A percentile compares a stretch with the other conserved stretches of the same genome.
phyloP scores from a whole-genome alignment of 2,797 vertebrate species.

The Sternarchorhynchus goeldii region DNA sequence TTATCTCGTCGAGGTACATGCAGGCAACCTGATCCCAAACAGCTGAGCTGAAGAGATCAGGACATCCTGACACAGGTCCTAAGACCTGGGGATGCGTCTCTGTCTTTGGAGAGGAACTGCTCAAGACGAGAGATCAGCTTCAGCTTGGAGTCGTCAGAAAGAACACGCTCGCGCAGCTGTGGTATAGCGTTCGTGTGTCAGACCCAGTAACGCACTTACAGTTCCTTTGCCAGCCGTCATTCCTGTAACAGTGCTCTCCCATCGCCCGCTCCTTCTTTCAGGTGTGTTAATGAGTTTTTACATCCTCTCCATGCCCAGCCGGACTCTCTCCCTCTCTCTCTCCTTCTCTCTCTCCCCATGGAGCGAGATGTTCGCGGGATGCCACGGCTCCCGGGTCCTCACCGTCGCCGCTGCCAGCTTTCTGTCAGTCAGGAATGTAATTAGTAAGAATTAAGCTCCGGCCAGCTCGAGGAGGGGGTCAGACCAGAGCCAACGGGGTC shows the following conservation, averaged over 20 bases:
- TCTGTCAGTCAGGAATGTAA: slow-evolving; percentile 95
- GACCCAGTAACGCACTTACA: not conserved
- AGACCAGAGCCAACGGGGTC: slow-evolving; percentile 81
- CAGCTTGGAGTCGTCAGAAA: too few species aligned
- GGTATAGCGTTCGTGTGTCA: not conserved
- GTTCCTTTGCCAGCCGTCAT: too few species aligned
- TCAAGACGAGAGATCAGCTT: not conserved
- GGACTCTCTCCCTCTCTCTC: slow-evolving; percentile 11
- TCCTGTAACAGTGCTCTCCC: not conserved
- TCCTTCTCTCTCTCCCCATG: slow-evolving; percentile 23
- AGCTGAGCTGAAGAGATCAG: slow-evolving; percentile 67
- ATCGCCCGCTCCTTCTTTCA: not conserved
- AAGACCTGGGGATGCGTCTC: slow-evolving; percentile 1
- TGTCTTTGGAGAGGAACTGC: not conserved
- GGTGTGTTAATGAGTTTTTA: slow-evolving; percentile 36
- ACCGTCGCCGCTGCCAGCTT: slow-evolving; percentile 83
- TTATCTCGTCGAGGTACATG: slow-evolving; percentile 79
- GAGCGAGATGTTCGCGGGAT: slow-evolving; percentile 20
- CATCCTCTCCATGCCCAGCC: not conserved
- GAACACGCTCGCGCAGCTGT: too few species aligned
- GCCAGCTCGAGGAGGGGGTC: slow-evolving; percentile 82
- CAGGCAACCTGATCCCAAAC: slow-evolving; percentile 68
- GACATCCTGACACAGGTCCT: slow-evolving; percentile 54
- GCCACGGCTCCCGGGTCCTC: slow-evolving; percentile 66
- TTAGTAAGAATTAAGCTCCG: slow-evolving; percentile 91